These are phyloP conservation scores for Popillia japonica DNA, from an alignment of 1,140 invertebrate species.

Conservation along the genomic window DNA sequence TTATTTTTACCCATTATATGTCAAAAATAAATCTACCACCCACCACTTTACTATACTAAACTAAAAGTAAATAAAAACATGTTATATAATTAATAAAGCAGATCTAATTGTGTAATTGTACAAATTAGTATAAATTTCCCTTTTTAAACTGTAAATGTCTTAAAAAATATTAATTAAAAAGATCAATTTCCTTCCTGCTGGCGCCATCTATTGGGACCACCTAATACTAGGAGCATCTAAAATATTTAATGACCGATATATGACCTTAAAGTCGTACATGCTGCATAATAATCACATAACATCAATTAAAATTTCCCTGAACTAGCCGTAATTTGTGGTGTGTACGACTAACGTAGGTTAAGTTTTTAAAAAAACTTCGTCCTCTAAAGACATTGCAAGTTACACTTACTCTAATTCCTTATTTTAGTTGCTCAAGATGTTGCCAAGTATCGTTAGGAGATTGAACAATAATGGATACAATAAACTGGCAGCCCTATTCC, in stretches of 20 bases:
- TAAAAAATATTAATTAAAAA: too few relatives aligned
- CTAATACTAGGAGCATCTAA: neutral
- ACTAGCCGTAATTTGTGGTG: neutral
- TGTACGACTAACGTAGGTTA: neutral
- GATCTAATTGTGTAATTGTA: too few relatives aligned
- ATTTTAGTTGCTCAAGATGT: constrained; percentile 13
- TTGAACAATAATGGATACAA: neutral
- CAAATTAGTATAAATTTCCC: too few relatives aligned
- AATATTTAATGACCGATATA: constrained; percentile 9
- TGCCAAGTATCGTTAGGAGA: neutral
- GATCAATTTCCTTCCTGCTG: neutral
- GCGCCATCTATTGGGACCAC: neutral
- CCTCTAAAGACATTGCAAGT: constrained; percentile 1
- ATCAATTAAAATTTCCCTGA: neutral
- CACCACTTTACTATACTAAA: too few relatives aligned
- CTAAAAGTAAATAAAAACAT: too few relatives aligned
- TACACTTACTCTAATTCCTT: neutral
- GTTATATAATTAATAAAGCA: too few relatives aligned
- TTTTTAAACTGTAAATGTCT: too few relatives aligned
- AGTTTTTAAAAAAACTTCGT: neutral
- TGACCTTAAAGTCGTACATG: neutral
- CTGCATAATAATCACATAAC: neutral
- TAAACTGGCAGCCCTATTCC: constrained; percentile 8
- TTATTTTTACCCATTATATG: too few relatives aligned
- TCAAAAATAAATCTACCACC: too few relatives aligned